A percentile compares a stretch with the other conserved stretches of the same genome.
phyloP scores from a whole-genome alignment of 2,797 vertebrate genomes.

The Salarias fasciatus region DNA sequence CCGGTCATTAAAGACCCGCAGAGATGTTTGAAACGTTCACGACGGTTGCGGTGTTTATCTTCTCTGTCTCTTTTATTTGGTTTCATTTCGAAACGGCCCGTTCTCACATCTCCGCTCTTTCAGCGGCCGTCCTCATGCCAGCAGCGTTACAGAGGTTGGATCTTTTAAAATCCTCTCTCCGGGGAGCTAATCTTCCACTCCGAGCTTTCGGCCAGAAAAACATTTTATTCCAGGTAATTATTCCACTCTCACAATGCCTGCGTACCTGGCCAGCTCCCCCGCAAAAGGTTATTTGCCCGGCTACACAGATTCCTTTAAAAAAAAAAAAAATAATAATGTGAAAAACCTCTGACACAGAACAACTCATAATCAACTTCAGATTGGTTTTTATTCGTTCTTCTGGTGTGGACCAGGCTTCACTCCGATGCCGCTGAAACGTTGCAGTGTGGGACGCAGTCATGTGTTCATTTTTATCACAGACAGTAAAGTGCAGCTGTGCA shows the following conservation, averaged over 20 bases:
- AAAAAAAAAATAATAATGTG: slow-evolving; percentile 19
- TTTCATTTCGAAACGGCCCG: slow-evolving; percentile 21
- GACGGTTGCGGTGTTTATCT: slow-evolving; percentile 39
- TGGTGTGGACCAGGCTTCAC: slow-evolving; percentile 4
- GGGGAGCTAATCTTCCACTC: slow-evolving; percentile 62
- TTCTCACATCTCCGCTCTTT: no score
- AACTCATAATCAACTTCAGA: slow-evolving; percentile 62
- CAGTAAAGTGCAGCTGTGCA: slow-evolving; percentile 23
- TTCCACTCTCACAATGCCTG: slow-evolving; percentile 68
- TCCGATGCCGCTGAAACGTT: slow-evolving; percentile 31
- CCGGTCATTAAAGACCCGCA: slow-evolving; percentile 6
- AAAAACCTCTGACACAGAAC: slow-evolving; percentile 46
- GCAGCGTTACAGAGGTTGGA: slow-evolving; percentile 40
- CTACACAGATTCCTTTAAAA: slow-evolving; percentile 62
- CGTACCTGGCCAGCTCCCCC: slow-evolving; percentile 54
- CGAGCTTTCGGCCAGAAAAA: slow-evolving; percentile 58
- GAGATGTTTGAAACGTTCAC: slow-evolving; percentile 46
- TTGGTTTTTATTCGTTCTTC: slow-evolving; percentile 38
- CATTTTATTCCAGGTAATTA: slow-evolving; percentile 64
- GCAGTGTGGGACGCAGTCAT: slow-evolving; percentile 1
- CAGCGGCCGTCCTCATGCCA: slow-evolving; percentile 44
- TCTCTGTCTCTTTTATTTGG: slow-evolving; percentile 29
- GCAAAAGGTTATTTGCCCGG: slow-evolving; percentile 43
- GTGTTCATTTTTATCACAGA: slow-evolving; percentile 36
- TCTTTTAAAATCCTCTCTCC: slow-evolving; percentile 48